Evolutionary conservation across 2,888 invertebrate genomes (phyloP), one percentile per base, ranked within the genome.

Genomic region (Acronicta alni): DNA sequence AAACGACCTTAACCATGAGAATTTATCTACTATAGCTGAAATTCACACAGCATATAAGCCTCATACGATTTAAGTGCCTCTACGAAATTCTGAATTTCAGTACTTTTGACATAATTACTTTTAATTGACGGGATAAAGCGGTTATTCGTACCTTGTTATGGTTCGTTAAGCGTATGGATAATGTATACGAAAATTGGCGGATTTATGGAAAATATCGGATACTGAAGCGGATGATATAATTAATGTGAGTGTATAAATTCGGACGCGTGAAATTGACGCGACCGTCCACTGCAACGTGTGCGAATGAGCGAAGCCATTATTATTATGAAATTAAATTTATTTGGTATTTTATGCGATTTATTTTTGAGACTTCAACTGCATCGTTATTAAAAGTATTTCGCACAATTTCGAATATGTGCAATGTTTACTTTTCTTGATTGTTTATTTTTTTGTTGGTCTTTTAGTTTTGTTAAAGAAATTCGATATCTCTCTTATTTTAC

Each of bases 221-320:
- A 23, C 41, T 61, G 55, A 62, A 70, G 49, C 42, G 45, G 53
- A 64, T 67, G 56, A 49, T 62, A 54, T 58, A 67, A 67, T 72
- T 70, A 57, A 59, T 41, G 35, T 38, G 47, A 20, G 17, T 45
- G 47, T 56, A 43, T 49, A 62, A 54, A 55, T 72, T 51, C 38
- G 63, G 69, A 44, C 48, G 55, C 49, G 57, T 75, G 71, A 75
- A 73, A 75, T 65, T 75, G 75, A 75, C 75, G 49, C 39, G 61
- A 17, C 60, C 58, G 61, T 70, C 59, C 51, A 0, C 32, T 10
- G 15, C 74, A 69, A 44, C 59, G 57, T 56, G 54, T 69, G 67
- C 58, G 57, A 46, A 46, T 62, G 46, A n/a, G n/a, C n/a, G n/a
- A n/a, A n/a, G n/a, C n/a, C n/a, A n/a, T 47, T 57, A 41, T 49